Base-by-base conservation (phyloP, 1,140 invertebrate species). In the Caerostris extrusa region DNA sequence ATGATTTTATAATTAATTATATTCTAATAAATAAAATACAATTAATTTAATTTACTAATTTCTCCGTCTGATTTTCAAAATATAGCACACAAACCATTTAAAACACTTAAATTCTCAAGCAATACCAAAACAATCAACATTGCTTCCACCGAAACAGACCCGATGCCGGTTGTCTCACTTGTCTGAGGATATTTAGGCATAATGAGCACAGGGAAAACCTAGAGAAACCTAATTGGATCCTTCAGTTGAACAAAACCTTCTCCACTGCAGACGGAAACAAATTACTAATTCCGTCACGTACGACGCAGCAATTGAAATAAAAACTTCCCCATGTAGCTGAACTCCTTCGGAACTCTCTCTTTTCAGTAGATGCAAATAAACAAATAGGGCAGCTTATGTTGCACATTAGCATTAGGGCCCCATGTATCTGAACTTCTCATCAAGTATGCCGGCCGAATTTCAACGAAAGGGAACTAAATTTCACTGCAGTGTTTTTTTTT, bases 271-370 rank as follows among this genome's bases (percentile, higher is more conserved):
- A n/a, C 87, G 50, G 87, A 69, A 71, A n/a, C 64, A 34, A 91
- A 91, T 91, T 91, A 91, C 81, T 83, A 91, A 61, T 91, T 83
- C 90, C 7, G 7, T 19, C 90, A 91, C 90, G 77, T 83, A 53
- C 57, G 17, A 34, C 10, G 19, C 1, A 50, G 34, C 77, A 81
- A 90, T 91, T 34, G 77, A 91, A 91, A 83, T 57, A 91, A 58
- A 91, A 83, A 64, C 17, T 57, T n/a, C 17, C 5, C 19, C 7
- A 50, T 3, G 10, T n/a, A n/a, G 3, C 8, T 10, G 12, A 7
- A 12, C 55, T 58, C n/a, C 55, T 82, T 53, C 69, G 69, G 5
- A 7, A 34, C 87, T 69, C 77, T 50, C 50, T n/a, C 85, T 34
- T n/a, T n/a, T 19, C 77, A 58, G n/a, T 10, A 67, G 90, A 10